Conservation (phyloP, 2,888 invertebrate species). For the Apotomis betuletana region DNA sequence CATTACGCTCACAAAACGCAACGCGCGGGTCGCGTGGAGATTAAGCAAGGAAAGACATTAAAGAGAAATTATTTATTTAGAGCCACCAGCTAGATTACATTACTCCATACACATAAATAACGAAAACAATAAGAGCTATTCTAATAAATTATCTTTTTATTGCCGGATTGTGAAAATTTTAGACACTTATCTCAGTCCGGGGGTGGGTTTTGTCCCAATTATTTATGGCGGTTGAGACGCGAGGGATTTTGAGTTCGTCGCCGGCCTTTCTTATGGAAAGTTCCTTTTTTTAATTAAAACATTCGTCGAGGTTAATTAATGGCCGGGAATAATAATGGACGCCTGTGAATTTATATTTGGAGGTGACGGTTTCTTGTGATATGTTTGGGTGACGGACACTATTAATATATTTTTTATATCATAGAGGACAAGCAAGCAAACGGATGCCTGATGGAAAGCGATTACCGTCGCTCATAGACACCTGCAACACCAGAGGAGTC, state of each 20-base stretch:
- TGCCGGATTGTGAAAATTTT: constrained; percentile 84
- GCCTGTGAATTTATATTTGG: constrained; percentile 40
- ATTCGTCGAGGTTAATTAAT: constrained; percentile 80
- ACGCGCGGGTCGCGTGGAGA: constrained; percentile 75
- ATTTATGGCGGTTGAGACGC: constrained; percentile 82
- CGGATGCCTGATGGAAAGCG: no score
- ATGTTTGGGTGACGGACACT: constrained; percentile 27
- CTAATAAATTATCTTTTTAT: constrained; percentile 84
- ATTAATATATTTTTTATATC: background rate
- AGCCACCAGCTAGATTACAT: constrained; percentile 82
- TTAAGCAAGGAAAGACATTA: constrained; percentile 83
- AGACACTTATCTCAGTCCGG: constrained; percentile 80
- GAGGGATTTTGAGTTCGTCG: constrained; percentile 78
- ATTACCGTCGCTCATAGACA: no score
- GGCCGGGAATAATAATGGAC: constrained; percentile 62
- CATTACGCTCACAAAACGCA: constrained; percentile 76
- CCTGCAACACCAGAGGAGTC: no score
- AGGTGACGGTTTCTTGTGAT: constrained; percentile 28
- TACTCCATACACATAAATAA: constrained; percentile 84
- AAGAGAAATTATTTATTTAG: constrained; percentile 84
- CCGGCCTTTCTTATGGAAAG: constrained; percentile 77
- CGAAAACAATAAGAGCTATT: constrained; percentile 84
- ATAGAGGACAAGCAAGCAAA: no score
- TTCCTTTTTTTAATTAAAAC: constrained; percentile 80
- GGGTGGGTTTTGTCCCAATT: constrained; percentile 80